phyloP scores from a whole-genome alignment of 2,888 invertebrate species.

The Euphydryas editha region DNA sequence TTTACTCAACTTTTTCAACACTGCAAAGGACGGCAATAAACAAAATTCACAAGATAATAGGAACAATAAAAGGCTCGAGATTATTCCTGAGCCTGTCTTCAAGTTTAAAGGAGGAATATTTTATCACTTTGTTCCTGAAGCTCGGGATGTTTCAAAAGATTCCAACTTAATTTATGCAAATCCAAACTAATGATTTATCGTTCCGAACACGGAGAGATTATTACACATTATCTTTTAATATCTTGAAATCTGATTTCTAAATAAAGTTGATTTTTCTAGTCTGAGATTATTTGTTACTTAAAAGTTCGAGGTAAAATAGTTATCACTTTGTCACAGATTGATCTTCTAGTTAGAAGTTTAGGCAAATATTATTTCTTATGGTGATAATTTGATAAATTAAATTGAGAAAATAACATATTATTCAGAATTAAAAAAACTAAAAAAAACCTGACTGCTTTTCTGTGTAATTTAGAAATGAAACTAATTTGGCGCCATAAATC shows the following conservation, averaged over 20 bases:
- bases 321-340: too few species aligned
- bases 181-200: conserved; percentile 19
- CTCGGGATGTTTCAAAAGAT: conserved; percentile 20
- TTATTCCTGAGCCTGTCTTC: conserved; percentile 44
- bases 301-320: too few species aligned
- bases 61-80: conserved; percentile 54
- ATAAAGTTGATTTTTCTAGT: background rate
- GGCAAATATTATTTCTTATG: too few species aligned
- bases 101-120: conserved; percentile 55
- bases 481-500: too few species aligned
- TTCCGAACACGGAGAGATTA: conserved; percentile 6
- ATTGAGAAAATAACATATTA: too few species aligned
- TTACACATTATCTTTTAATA: background rate
- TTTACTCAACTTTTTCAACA: conserved; percentile 27
- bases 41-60: conserved; percentile 60
- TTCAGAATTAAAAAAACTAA: too few species aligned
- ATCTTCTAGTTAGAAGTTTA: too few species aligned
- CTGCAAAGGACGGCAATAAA: conserved; percentile 48
- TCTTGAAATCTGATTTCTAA: background rate
- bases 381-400: too few species aligned
- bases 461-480: too few species aligned
- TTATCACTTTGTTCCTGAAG: conserved; percentile 46
- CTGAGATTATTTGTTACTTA: background rate
- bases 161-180: conserved; percentile 29
- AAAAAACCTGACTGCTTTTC: too few species aligned